phyloP scores from a whole-genome alignment of 1,140 invertebrate species.

The Gonioctena quinquepunctata region DNA sequence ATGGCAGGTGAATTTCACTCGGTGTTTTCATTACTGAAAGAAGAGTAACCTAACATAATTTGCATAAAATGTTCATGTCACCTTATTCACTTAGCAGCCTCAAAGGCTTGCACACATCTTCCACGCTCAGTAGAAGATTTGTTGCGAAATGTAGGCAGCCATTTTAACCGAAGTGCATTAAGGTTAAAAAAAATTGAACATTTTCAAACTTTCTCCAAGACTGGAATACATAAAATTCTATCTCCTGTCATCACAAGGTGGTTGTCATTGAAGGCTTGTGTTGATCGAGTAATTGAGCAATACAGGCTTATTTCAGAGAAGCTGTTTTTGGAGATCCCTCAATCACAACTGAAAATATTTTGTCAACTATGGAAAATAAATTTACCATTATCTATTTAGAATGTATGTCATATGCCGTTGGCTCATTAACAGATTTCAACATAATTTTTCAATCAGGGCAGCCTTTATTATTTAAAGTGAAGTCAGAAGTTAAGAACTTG shows the following conservation, averaged over 20 bases:
- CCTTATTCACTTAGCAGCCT: conserved; percentile 10
- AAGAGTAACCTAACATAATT: conserved; percentile 10
- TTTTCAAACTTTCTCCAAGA: conserved; percentile 1
- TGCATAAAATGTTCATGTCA: conserved; percentile 23
- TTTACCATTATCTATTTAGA: conserved; percentile 46
- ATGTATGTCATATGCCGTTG: conserved; percentile 45
- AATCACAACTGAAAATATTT: not conserved
- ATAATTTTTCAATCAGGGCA: conserved; percentile 46
- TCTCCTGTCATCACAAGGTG: conserved; percentile 1
- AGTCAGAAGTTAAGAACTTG: conserved; percentile 30
- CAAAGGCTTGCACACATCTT: conserved; percentile 21
- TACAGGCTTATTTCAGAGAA: not conserved
- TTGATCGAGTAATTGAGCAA: not conserved
- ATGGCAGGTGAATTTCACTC: conserved; percentile 32
- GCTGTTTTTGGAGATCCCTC: conserved; percentile 1
- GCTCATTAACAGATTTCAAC: conserved; percentile 44
- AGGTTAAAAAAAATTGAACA: not conserved
- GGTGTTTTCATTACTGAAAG: conserved; percentile 25
- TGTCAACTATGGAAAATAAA: conserved; percentile 42
- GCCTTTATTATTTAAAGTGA: conserved; percentile 43
- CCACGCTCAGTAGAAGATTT: conserved; percentile 20
- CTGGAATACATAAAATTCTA: conserved; percentile 8
- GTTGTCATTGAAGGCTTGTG: conserved; percentile 1
- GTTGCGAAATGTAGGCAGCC: conserved; percentile 34
- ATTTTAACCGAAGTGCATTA: not conserved